A percentile compares a stretch with the other conserved stretches of the same genome.
phyloP scores from a whole-genome alignment of 2,797 vertebrate genomes.

The Tarsius wallacei region DNA sequence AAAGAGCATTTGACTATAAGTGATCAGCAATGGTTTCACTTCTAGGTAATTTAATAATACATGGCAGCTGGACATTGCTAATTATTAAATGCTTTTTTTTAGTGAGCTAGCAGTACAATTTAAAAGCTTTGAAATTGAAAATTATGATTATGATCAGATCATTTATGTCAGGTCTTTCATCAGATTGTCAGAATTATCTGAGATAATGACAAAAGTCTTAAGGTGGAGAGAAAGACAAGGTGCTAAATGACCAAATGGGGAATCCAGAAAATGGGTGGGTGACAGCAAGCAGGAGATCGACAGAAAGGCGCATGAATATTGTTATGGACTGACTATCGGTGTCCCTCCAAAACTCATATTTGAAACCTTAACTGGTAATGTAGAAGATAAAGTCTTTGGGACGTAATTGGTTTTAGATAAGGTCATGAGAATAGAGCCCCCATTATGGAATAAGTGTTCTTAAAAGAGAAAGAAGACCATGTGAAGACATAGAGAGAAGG shows the following conservation, averaged over 20 bases:
- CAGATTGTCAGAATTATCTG: neutral
- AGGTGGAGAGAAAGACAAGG: neutral
- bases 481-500: neutral
- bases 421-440: too few species aligned
- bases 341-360: neutral
- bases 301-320: neutral
- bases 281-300: neutral
- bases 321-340: neutral
- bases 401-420: neutral
- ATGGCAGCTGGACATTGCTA: neutral
- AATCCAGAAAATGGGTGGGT: neutral
- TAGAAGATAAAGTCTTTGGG: too few species aligned
- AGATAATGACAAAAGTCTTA: neutral
- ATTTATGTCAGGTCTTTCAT: neutral
- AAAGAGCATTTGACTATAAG: neutral
- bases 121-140: conserved; percentile 25
- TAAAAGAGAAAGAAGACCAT: too few species aligned
- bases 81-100: conserved; percentile 5
- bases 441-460: neutral
- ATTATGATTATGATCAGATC: neutral
- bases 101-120: neutral
- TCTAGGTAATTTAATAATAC: neutral
- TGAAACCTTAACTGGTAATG: neutral
- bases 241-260: neutral
- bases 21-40: neutral